These are phyloP conservation scores for Gymnarchus niloticus DNA, from an alignment of 2,113 vertebrate species.

Conservation along the genomic window DNA sequence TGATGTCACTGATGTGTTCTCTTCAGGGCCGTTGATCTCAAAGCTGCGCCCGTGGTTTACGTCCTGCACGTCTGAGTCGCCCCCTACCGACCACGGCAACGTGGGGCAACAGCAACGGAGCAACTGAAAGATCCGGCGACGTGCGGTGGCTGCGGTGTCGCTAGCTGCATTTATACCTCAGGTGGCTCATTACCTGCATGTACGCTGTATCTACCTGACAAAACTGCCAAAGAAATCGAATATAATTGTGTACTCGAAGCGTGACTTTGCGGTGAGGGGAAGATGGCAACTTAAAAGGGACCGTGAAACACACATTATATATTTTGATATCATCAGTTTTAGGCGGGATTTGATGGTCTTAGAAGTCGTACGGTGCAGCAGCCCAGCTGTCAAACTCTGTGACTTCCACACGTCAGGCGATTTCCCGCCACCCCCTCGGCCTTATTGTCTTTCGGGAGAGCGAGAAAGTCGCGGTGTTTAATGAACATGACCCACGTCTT, in stretches of 20 bases:
- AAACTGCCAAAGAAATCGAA: no score
- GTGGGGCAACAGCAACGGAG: neutral
- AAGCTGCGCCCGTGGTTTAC: neutral
- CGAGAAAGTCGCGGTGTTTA: neutral
- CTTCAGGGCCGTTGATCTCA: neutral
- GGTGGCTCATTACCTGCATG: no score
- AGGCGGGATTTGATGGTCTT: neutral
- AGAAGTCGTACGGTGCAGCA: neutral
- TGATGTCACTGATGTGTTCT: neutral
- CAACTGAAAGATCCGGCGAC: neutral
- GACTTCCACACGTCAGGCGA: neutral
- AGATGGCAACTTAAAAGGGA: neutral
- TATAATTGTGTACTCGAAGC: neutral
- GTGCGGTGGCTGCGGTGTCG: no score
- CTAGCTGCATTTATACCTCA: no score
- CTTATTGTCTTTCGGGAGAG: neutral
- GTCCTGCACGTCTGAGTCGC: neutral
- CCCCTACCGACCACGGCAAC: neutral
- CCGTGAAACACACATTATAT: neutral
- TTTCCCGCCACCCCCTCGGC: neutral
- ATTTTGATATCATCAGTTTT: neutral
- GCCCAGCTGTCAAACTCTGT: neutral
- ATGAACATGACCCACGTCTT: neutral
- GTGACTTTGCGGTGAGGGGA: neutral
- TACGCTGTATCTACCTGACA: no score